Evolutionary conservation across 1,140 invertebrate genomes (phyloP), one percentile per base, ranked within the genome.

Genomic region (Ostrea denselamellosa): DNA sequence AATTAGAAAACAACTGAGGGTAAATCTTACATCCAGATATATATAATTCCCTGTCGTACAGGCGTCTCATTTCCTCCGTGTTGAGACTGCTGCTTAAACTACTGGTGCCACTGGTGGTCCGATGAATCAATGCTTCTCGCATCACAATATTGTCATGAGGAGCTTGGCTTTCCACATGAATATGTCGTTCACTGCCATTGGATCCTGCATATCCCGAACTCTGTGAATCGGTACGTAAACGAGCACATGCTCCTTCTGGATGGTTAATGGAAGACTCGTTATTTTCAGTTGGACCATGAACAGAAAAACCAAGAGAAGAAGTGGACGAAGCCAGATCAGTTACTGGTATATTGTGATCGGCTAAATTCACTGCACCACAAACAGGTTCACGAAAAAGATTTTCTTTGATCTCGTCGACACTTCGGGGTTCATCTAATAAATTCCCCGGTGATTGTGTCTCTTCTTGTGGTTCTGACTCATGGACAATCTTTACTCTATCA

Each of bases 41-140:
- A 14, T 71, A 12, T 12, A 71, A 10, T 8, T 71, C 68, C 4
- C 0, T 71, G 14, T 71, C 68, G 28, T 44, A 71, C 22, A 71
- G 68, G 2, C 28, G 28, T 71, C 68, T 71, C 68, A 34, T 34
- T 17, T 71, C 68, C 25, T 71, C 68, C 14, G 68, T 44, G 8
- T 22, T 71, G 10, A 71, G 68, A 25, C 68, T 71, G 25, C 68
- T 71, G 28, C 68, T 28, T 71, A 71, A 34, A 71, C 68, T 71
- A 7, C 34, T 44, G 34, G 34, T 44, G 34, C 68, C 68, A 12
- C 68, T 71, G 25, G 68, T 28, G 22, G 22, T 71, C 22, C 68
- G 22, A 8, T 71, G 68, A 14, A 71, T 71, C 12, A 12, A 34
- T 14, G 68, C 68, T 28, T 34, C 25, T 12, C 68, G 22, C 68